phyloP scores from a whole-genome alignment of 2,113 vertebrate genomes.

The Muscicapa adusta region DNA sequence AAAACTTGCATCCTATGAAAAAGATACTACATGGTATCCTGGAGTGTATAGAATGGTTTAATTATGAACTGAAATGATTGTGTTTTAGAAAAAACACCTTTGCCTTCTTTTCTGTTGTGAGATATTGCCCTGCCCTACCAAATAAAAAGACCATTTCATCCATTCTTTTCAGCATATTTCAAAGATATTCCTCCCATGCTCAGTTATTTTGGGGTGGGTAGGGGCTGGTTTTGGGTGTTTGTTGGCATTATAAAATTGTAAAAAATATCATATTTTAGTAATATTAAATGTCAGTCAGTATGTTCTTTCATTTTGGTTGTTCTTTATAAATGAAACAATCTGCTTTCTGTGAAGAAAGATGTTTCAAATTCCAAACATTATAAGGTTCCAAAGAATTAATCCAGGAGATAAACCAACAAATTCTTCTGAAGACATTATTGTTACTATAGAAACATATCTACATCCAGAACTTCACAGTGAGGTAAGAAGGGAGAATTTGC shows the following conservation, averaged over 20 bases:
- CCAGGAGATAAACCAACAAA: neutral
- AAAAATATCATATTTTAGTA: neutral
- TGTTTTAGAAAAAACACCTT: neutral
- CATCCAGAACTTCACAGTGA: neutral
- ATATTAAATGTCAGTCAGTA: neutral
- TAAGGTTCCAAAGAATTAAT: neutral
- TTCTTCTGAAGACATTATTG: neutral
- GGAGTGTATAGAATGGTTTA: neutral
- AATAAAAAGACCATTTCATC: neutral
- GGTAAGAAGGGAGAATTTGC: neutral
- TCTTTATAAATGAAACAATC: neutral
- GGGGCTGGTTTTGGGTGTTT: neutral
- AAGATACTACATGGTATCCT: neutral
- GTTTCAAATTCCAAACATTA: neutral
- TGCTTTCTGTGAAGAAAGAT: neutral
- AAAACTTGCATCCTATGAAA: neutral
- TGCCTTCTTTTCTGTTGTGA: neutral
- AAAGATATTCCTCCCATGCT: neutral
- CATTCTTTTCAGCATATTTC: neutral
- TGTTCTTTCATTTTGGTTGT: neutral
- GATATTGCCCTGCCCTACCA: fast-evolving
- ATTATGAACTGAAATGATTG: neutral
- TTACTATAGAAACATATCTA: constrained; percentile 24
- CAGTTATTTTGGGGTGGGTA: neutral
- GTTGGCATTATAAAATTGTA: neutral